Evolutionary conservation across 2,888 invertebrate genomes (phyloP), one percentile per base, ranked within the genome.

Genomic region (Cephus pulcher): DNA sequence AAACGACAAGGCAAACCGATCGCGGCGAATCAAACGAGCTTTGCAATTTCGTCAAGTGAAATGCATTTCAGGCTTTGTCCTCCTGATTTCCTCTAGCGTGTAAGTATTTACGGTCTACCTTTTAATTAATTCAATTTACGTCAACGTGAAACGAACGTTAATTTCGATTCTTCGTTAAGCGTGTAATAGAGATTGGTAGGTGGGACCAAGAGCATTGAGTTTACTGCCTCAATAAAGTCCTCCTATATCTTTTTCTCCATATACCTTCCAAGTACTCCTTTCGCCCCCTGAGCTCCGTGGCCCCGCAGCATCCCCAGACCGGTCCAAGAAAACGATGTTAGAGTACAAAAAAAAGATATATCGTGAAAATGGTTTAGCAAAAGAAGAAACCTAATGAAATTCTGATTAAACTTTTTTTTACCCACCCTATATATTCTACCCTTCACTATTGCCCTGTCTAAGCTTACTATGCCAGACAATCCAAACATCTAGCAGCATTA

Each of bases 51-150:
- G 40, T 12, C 6, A 23, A 56, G 34, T n/a, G 33, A 34, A n/a
- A 35, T 76, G 12, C 9, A 69, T 69, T 30, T 32, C n/a, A 9
- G 69, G 34, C 73, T 76, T 79, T 79, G 77, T 78, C 77, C 75
- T 35, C 40, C 69, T 68, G 3, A 34, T 75, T 56, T 4, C 1
- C 56, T 15, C 37, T 1, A 15, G 6, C 9, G 9, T 56, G 23
- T 23, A 56, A 2, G 23, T 9, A 23, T 15, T 35, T 12, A 56
- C 23, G 75, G 34, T n/a, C 34, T 34, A 76, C 78, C 37, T 74
- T 69, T 81, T 76, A 81, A 82, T 84, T 84, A 82, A 84, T 81
- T 74, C 79, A 79, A 84, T 78, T 76, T 74, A 76, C 73, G 68
- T 34, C 70, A 68, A 73, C 35, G 68, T 75, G 80, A 32, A 74